Evolutionary conservation across 2,113 vertebrate genomes (phyloP).

Genomic region (Hemichromis elongatus): DNA sequence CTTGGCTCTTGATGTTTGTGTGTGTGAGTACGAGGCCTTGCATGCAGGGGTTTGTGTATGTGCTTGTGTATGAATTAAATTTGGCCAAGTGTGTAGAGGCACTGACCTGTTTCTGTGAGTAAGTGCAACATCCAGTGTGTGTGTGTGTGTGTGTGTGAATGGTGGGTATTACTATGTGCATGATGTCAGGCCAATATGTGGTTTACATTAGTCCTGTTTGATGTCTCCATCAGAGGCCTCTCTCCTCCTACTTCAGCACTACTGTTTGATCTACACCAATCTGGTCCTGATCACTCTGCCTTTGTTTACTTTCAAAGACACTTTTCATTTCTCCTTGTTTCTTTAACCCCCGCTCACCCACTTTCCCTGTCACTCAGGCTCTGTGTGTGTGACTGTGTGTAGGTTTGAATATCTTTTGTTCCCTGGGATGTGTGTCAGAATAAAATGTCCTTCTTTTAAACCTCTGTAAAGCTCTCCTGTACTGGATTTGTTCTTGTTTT

Average conservation of each 20-base stretch:
- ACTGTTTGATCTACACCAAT: conserved; percentile 70
- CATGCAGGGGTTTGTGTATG: background rate
- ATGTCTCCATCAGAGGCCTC: conserved; percentile 68
- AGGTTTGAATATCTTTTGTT: conserved; percentile 49
- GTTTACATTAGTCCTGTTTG: conserved; percentile 70
- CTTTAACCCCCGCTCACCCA: conserved; percentile 37
- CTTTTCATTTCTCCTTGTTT: conserved; percentile 64
- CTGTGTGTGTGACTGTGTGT: background rate
- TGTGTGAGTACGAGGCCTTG: background rate
- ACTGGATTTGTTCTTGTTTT: background rate
- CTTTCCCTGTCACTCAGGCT: conserved; percentile 38
- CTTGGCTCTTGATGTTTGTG: background rate
- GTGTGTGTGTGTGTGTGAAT: background rate
- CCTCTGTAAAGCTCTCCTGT: background rate
- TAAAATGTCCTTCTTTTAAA: conserved; percentile 18
- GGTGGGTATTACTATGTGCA: background rate
- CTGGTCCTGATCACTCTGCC: conserved; percentile 67
- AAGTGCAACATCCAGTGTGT: background rate
- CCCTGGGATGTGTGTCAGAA: conserved; percentile 24
- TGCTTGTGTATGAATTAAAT: conserved; percentile 9
- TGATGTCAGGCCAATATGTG: conserved; percentile 52
- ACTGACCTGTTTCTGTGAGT: background rate
- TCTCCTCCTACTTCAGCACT: conserved; percentile 60
- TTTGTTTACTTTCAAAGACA: conserved; percentile 70
- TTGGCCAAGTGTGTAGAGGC: background rate